A percentile compares a stretch with the other conserved stretches of the same genome.
These are phyloP conservation scores for Astur gentilis DNA, from an alignment of 2,113 vertebrate genomes.

Conservation along the genomic window DNA sequence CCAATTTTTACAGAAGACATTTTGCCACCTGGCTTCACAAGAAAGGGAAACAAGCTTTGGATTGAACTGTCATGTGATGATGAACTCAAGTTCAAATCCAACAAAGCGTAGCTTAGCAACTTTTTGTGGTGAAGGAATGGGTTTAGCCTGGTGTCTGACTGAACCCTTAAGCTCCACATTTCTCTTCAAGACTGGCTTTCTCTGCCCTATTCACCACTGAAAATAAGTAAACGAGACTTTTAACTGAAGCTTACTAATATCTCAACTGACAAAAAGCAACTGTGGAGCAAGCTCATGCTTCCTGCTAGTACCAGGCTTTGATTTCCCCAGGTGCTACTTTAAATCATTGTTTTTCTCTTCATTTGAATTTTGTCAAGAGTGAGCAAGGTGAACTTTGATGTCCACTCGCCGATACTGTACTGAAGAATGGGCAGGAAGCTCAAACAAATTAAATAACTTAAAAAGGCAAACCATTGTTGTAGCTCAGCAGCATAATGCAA, in stretches of 20 bases:
- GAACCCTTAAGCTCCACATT: neutral
- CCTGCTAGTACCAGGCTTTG: neutral
- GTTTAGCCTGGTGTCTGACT: neutral
- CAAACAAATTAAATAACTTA: neutral
- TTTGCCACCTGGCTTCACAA: conserved; percentile 48
- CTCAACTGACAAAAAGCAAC: conserved; percentile 17
- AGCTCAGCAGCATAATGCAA: neutral
- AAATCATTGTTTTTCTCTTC: conserved; percentile 1
- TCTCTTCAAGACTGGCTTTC: neutral
- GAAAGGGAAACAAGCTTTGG: conserved; percentile 25
- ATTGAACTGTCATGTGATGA: conserved; percentile 29
- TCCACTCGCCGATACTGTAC: fast-evolving
- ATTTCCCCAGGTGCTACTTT: conserved; percentile 29
- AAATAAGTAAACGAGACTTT: conserved; percentile 23
- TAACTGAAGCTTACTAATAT: conserved; percentile 3
- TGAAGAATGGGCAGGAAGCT: neutral
- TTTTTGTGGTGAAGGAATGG: conserved; percentile 22
- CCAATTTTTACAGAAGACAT: conserved; percentile 17
- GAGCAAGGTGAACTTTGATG: conserved; percentile 29
- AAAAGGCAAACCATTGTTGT: neutral
- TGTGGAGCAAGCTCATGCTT: neutral
- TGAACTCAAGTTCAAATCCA: conserved; percentile 38
- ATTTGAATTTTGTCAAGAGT: conserved; percentile 25
- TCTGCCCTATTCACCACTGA: neutral
- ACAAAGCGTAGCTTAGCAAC: neutral